Percentiles rank a stretch among this genome's conserved stretches.
Evolutionary conservation across 2,888 invertebrate genomes (phyloP).

Genomic region (Athalia rosae): DNA sequence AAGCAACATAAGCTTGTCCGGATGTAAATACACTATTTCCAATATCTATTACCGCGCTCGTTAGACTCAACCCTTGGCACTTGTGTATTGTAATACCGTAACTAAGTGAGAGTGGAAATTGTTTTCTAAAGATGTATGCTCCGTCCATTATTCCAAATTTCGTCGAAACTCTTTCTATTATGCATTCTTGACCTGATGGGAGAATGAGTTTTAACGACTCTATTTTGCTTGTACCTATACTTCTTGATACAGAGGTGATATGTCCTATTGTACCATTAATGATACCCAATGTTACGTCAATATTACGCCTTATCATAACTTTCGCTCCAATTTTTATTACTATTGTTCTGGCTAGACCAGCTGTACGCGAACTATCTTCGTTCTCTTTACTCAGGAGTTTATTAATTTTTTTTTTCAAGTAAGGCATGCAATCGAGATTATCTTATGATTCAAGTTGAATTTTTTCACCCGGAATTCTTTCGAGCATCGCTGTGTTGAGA

Average conservation of each 20-base stretch:
- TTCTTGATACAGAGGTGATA: constrained; percentile 48
- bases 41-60: constrained; percentile 53
- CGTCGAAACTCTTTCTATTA: constrained; percentile 49
- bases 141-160: constrained; percentile 56
- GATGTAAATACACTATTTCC: constrained; percentile 52
- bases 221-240: constrained; percentile 47
- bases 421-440: constrained; percentile 45
- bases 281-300: constrained; percentile 57
- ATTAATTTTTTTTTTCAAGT: constrained; percentile 50
- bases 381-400: constrained; percentile 50
- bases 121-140: constrained; percentile 52
- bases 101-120: constrained; percentile 56
- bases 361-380: constrained; percentile 54
- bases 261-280: constrained; percentile 57
- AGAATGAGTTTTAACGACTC: constrained; percentile 51
- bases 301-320: constrained; percentile 58
- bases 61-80: constrained; percentile 47
- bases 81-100: constrained; percentile 57
- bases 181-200: constrained; percentile 47
- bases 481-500: constrained; percentile 57
- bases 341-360: constrained; percentile 55
- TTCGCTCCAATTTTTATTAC: constrained; percentile 52
- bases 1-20: constrained; percentile 57
- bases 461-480: constrained; percentile 46
- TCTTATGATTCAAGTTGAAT: constrained; percentile 50